These are phyloP conservation scores for Podiceps cristatus DNA, from an alignment of 2,113 vertebrate genomes.

Conservation along the genomic window DNA sequence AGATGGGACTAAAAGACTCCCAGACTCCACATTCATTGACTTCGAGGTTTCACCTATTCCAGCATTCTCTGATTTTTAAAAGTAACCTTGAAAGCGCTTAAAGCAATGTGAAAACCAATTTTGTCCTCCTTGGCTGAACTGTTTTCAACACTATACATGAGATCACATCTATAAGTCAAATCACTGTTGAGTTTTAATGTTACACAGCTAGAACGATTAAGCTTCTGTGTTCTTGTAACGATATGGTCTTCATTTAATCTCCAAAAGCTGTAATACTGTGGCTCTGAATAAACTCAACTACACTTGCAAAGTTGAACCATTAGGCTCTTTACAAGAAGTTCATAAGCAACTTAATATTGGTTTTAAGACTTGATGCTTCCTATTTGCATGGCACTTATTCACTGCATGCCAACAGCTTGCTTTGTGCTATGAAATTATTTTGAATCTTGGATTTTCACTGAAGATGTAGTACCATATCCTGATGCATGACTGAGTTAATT, in stretches of 20 bases:
- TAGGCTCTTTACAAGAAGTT: neutral
- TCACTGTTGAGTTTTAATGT: neutral
- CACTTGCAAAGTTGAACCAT: neutral
- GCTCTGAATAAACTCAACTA: neutral
- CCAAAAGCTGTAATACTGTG: neutral
- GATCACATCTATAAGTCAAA: neutral
- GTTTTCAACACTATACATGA: neutral
- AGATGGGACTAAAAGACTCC: neutral
- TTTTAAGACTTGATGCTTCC: neutral
- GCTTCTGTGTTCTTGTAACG: slow-evolving; percentile 9
- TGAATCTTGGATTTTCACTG: neutral
- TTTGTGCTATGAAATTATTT: neutral
- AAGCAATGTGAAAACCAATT: neutral
- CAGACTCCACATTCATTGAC: neutral
- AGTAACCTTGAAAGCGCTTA: neutral
- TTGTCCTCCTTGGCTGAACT: neutral
- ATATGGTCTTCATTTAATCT: neutral
- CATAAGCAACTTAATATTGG: neutral
- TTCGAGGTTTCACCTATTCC: neutral
- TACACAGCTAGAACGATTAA: neutral
- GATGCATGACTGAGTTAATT: slow-evolving; percentile 6
- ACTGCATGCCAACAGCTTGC: neutral
- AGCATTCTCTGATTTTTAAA: neutral
- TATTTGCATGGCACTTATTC: neutral
- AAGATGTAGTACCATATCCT: neutral